These are phyloP conservation scores for Nycticryphes semicollaris DNA, from an alignment of 2,113 vertebrate species.

Conservation along the genomic window DNA sequence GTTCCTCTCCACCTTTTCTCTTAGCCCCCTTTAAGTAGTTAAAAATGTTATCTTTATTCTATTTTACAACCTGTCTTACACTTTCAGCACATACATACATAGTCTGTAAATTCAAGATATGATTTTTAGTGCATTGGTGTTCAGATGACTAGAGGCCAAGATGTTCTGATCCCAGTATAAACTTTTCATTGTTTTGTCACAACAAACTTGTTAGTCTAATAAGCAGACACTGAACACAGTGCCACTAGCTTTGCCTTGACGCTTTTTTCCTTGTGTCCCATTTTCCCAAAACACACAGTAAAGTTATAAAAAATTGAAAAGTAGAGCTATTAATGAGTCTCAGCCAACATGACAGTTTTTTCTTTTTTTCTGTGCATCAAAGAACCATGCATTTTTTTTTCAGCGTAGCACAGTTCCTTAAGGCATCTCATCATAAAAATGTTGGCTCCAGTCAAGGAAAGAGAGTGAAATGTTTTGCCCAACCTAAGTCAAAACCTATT, in stretches of 20 bases:
- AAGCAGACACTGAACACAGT: not conserved
- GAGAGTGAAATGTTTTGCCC: not conserved
- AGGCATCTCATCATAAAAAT: slow-evolving; percentile 1
- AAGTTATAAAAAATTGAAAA: slow-evolving; percentile 42
- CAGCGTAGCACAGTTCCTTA: not conserved
- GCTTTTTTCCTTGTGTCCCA: not conserved
- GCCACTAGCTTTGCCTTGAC: not conserved
- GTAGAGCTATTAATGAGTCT: not conserved
- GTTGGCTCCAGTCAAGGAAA: not conserved
- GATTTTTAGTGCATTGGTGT: not conserved
- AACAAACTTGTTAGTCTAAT: not conserved
- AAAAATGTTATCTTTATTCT: not conserved
- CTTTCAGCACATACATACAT: not conserved
- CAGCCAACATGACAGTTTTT: not conserved
- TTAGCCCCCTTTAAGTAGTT: too few relatives aligned
- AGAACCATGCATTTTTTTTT: not conserved
- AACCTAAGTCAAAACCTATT: not conserved
- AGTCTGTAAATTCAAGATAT: not conserved
- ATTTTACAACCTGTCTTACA: not conserved
- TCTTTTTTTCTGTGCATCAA: not conserved
- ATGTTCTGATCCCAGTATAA: not conserved
- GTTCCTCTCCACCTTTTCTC: too few relatives aligned
- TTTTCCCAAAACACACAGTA: not conserved
- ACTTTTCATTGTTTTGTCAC: not conserved
- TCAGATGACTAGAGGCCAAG: not conserved